phyloP scores from a whole-genome alignment of 2,888 invertebrate species.

The Neoascia interrupta region DNA sequence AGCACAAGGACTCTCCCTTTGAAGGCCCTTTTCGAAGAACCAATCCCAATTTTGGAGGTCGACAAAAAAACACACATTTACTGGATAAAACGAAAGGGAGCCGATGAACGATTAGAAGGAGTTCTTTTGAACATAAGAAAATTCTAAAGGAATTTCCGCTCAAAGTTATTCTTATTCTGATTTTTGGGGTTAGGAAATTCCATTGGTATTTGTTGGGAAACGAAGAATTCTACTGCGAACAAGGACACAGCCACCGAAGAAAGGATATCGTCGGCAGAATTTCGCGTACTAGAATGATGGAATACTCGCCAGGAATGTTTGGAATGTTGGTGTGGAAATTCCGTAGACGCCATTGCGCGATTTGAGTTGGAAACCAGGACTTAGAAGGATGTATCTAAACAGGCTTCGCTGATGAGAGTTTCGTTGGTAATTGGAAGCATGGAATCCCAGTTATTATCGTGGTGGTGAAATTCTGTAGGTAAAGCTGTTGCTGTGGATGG shows the following conservation, averaged over 20 bases:
- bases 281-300: slow-evolving; percentile 2
- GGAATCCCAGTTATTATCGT: slow-evolving; percentile 3
- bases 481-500: too few relatives aligned
- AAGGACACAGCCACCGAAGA: slow-evolving; percentile 26
- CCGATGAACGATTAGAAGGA: slow-evolving; percentile 46
- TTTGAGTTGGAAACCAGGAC: slow-evolving; percentile 51
- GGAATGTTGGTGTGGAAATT: slow-evolving; percentile 61
- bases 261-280: neutral
- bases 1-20: slow-evolving; percentile 8
- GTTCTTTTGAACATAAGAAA: neutral
- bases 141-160: neutral
- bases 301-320: slow-evolving; percentile 53
- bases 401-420: neutral
- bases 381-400: neutral
- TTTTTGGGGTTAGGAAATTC: slow-evolving; percentile 20
- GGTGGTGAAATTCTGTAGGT: slow-evolving; percentile 24
- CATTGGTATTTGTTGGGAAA: slow-evolving; percentile 64
- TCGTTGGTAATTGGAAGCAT: neutral
- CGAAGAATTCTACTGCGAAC: slow-evolving; percentile 47
- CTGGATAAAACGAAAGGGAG: slow-evolving; percentile 46
- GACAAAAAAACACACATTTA: slow-evolving; percentile 23
- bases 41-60: slow-evolving; percentile 29
- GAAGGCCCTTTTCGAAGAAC: neutral
- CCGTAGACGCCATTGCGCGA: slow-evolving; percentile 54
- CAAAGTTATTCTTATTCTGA: neutral